Percentiles rank a stretch among this genome's conserved stretches.
phyloP scores from a whole-genome alignment of 2,113 vertebrate genomes.

The Telmatochromis sp. region DNA sequence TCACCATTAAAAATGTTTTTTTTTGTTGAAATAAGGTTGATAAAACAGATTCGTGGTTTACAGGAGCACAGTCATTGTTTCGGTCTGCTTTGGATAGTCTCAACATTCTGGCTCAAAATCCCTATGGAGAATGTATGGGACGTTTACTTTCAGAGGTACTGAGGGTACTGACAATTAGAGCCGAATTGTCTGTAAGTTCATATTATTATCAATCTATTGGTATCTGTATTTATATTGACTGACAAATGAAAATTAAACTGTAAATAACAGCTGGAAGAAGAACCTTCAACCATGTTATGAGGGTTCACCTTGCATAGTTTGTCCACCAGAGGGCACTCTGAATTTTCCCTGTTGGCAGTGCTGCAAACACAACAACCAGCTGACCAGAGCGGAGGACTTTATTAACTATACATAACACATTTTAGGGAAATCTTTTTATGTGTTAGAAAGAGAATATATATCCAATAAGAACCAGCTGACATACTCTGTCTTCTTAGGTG shows the following conservation, averaged over 20 bases:
- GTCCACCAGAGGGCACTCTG: neutral
- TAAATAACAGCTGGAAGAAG: neutral
- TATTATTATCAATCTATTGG: neutral
- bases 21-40: neutral
- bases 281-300: neutral
- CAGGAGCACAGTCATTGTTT: neutral
- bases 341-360: neutral
- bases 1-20: neutral
- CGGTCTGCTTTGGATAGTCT: neutral
- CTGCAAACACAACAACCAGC: neutral
- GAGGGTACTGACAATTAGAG: neutral
- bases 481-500: conserved; percentile 46
- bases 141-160: neutral
- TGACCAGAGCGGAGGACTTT: neutral
- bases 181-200: neutral
- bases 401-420: neutral
- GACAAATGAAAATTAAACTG: neutral
- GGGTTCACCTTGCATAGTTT: neutral
- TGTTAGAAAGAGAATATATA: neutral
- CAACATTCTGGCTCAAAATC: neutral
- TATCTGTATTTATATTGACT: neutral
- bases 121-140: neutral
- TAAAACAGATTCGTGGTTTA: neutral
- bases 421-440: neutral
- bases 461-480: neutral